Evolutionary conservation across 2,888 invertebrate genomes (phyloP), one percentile per base, ranked within the genome.

Genomic region (Taenaris catops): DNA sequence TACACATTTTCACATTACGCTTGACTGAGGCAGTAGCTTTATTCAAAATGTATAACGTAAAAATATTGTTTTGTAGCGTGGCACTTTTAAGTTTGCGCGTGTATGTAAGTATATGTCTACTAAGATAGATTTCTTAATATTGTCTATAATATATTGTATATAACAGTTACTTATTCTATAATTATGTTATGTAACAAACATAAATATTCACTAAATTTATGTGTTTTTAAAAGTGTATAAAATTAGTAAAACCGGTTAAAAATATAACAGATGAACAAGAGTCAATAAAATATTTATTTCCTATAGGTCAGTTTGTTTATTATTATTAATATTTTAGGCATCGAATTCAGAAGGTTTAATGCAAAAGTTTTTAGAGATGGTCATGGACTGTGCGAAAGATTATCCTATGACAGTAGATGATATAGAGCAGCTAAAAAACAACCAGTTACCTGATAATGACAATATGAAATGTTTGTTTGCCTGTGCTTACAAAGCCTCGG

Each of bases 401-500:
- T 51, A 52, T 19, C 57, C 68, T 0, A 26, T 81, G 1, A 48
- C 61, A 1, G 18, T 45, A 0, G 48, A 46, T 0, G 75, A 81
- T 6, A 34, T 78, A 3, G 52, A 55, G 5, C 35, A 49, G 8
- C 48, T 81, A 2, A 58, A 50, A 40, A 57, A 56, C 1, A 65
- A 65, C 9, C 46, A 61, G 34, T 44, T 75, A 27, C 74, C 80
- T 0, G 59, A 72, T 0, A 69, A 54, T 1, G 60, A 61, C 1
- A 49, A 58, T 1, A 60, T 63, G 0, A 80, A 72, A 49, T 89
- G 89, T 39, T 60, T 88, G 2, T 66, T 87, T 9, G 83, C 87
- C 6, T 89, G 89, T 41, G 64, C 72, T 11, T 81, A 81, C 34
- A 86, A 79, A 43, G 71, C 72, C 31, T 51, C 71, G 24, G 87